Conservation (phyloP, 2,797 vertebrate genomes). For the Antrozous pallidus region DNA sequence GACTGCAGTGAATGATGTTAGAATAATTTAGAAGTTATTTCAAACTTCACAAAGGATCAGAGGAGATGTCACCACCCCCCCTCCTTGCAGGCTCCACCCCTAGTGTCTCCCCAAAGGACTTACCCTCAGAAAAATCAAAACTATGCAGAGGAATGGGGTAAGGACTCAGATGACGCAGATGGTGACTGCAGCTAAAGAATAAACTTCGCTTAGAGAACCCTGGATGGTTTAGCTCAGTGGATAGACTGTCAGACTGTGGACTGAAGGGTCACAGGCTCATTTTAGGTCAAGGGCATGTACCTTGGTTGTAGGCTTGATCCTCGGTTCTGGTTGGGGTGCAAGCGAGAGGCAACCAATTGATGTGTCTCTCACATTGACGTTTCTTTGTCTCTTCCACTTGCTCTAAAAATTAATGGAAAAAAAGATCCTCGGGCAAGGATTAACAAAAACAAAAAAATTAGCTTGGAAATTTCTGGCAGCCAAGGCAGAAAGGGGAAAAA, state of each 20-base stretch:
- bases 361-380: too few species aligned
- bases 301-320: too few species aligned
- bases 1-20: neutral
- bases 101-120: neutral
- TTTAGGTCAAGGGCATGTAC: too few species aligned
- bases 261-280: too few species aligned
- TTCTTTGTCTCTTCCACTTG: too few species aligned
- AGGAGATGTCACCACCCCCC: neutral
- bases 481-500: constrained; percentile 12
- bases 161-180: neutral
- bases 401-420: too few species aligned
- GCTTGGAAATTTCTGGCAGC: constrained; percentile 9
- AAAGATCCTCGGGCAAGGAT: too few species aligned
- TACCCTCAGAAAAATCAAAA: constrained; percentile 7
- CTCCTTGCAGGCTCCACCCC: neutral
- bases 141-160: neutral
- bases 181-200: neutral
- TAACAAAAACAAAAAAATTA: neutral
- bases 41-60: neutral
- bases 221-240: too few species aligned
- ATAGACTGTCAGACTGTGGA: too few species aligned
- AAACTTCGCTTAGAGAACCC: neutral
- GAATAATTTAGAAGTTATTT: constrained; percentile 43
- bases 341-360: too few species aligned
- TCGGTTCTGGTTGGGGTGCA: too few species aligned